phyloP scores from a whole-genome alignment of 2,888 invertebrate species.

The Pteria penguin region DNA sequence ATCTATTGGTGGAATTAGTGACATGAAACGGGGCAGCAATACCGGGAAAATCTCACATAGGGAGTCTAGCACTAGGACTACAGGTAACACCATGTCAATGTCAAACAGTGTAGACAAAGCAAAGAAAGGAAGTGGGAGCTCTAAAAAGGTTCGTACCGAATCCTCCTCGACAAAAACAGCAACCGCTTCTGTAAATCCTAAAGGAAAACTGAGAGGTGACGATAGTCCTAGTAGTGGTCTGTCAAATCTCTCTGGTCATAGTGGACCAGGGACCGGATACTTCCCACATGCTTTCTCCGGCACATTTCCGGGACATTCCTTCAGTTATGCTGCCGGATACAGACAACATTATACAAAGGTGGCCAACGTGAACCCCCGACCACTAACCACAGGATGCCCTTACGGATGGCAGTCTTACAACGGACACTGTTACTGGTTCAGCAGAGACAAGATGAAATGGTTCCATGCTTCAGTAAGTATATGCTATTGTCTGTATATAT shows the following conservation, averaged over 20 bases:
- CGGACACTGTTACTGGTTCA: constrained; percentile 4
- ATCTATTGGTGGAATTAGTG: not conserved
- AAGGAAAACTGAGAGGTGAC: not conserved
- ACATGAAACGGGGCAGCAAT: not conserved
- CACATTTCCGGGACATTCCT: not conserved
- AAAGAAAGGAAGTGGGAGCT: not conserved
- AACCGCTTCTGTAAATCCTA: not conserved
- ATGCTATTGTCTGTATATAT: not conserved
- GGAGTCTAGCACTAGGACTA: not conserved
- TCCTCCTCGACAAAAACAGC: not conserved
- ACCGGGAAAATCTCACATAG: not conserved
- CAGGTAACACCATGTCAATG: not conserved
- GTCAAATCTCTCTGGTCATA: not conserved
- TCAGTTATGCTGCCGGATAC: constrained; percentile 8
- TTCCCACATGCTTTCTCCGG: not conserved
- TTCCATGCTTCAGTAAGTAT: constrained; percentile 2
- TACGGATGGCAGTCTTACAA: constrained; percentile 3
- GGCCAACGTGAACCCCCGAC: not conserved
- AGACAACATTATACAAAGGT: constrained; percentile 6
- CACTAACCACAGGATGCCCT: not conserved
- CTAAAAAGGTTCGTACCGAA: not conserved
- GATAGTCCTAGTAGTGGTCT: not conserved
- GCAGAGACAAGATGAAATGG: constrained; percentile 5
- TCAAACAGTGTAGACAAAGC: not conserved
- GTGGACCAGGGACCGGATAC: not conserved